phyloP scores from a whole-genome alignment of 2,797 vertebrate genomes.

The Glossophaga mutica region DNA sequence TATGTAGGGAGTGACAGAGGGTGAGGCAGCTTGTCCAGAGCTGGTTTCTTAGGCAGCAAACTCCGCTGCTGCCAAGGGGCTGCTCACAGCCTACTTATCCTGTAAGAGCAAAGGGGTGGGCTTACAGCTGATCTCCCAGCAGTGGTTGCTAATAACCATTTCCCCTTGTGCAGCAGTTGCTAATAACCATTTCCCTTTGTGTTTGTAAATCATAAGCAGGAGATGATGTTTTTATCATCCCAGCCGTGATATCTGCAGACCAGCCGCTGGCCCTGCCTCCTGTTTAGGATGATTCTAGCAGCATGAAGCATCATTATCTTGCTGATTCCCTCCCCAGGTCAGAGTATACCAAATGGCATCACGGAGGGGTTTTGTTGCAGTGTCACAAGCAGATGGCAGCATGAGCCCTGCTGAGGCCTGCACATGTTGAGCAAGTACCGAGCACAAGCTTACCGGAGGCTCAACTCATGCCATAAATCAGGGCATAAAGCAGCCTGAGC shows the following conservation, averaged over 20 bases:
- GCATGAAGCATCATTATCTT: background rate
- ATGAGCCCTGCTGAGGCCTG: background rate
- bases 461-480: background rate
- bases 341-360: background rate
- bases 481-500: background rate
- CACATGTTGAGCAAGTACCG: background rate
- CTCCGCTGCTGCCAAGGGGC: background rate
- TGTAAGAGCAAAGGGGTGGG: background rate
- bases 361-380: background rate
- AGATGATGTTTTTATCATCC: background rate
- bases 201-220: conserved; percentile 19
- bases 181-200: background rate
- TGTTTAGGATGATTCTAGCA: background rate
- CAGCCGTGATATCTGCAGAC: background rate
- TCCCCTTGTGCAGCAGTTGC: background rate
- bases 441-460: background rate
- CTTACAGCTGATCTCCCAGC: background rate
- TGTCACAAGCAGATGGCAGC: conserved; percentile 60
- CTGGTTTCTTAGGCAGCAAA: background rate
- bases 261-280: background rate
- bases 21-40: background rate
- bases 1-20: background rate
- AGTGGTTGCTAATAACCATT: background rate
- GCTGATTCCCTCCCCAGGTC: background rate
- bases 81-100: background rate